Evolutionary conservation across 2,113 vertebrate species (phyloP), one percentile per base, ranked within the genome.

Genomic region (Monopterus albus): DNA sequence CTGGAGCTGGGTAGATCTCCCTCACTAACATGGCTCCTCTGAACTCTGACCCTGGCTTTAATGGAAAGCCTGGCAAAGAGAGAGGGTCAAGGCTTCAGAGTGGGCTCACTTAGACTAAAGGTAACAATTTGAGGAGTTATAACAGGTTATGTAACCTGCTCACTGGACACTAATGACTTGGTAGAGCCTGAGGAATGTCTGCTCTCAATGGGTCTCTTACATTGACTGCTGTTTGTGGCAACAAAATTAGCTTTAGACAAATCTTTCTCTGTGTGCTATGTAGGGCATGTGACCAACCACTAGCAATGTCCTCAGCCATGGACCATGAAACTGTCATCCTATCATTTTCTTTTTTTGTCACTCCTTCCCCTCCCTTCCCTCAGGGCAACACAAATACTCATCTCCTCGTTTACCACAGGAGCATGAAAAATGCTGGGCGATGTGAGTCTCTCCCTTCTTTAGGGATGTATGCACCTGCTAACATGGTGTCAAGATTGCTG

Each of bases 51-150:
- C 86, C 55, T 21, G 10, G 51, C 62, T 81, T 82, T 81, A 85
- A 83, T 80, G 78, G 83, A 36, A 68, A 45, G 49, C 46, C 56
- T 73, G 87, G 79, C 78, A 69, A 60, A 25, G 58, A 52, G 52
- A 42, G 43, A 18, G 72, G 78, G 78, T 90, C 84, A 85, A 64
- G 58, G 46, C 61, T 62, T 52, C 46, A 26, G 72, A 81, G 56
- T 35, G 60, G 72, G 51, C 47, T 50, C 56, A n/a, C 72, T 76
- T 38, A 57, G 81, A 78, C 75, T 78, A 72, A 84, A 89, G 67
- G 84, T 86, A 88, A 91, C 82, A 88, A 85, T 91, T 84, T 88
- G 12, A 87, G 72, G 57, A 85, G 84, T 57, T 40, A 38, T 64
- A 79, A 76, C 75, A 77, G 55, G 79, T 92, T 91, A 87, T 83